Conservation (phyloP, 2,113 vertebrate genomes). For the Brachionichthys hirsutus region DNA sequence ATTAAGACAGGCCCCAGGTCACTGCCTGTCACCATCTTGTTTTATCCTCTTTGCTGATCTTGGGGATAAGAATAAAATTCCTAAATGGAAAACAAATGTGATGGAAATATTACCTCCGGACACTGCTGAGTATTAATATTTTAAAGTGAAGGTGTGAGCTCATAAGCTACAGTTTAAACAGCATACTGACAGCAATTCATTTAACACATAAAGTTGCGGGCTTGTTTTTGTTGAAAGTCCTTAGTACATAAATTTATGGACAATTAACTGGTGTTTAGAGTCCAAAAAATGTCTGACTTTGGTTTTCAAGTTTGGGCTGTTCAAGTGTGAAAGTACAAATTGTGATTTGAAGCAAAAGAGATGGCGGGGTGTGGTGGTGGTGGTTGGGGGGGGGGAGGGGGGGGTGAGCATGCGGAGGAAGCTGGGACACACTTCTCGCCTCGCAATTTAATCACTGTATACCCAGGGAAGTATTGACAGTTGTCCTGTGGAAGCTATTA, state of each 20-base stretch:
- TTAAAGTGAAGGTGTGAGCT: too few relatives aligned
- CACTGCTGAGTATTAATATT: too few relatives aligned
- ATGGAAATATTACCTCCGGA: constrained; percentile 9
- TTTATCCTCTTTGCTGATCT: constrained; percentile 47
- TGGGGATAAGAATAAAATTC: constrained; percentile 38
- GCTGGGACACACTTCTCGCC: constrained; percentile 89
- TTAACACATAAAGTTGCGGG: not conserved
- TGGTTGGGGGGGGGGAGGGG: constrained; percentile 5
- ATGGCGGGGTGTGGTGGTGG: not conserved
- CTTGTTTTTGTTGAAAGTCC: too few relatives aligned
- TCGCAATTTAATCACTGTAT: constrained; percentile 98
- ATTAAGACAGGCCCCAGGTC: constrained; percentile 74
- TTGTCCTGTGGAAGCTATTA: constrained; percentile 99
- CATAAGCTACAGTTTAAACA: too few relatives aligned
- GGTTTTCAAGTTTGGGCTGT: constrained; percentile 44
- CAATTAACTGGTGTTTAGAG: not conserved
- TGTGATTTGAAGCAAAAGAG: constrained; percentile 83
- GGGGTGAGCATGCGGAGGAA: constrained; percentile 85
- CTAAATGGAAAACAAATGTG: constrained; percentile 22
- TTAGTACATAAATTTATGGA: too few relatives aligned
- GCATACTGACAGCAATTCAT: too few relatives aligned
- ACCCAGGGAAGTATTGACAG: constrained; percentile 97
- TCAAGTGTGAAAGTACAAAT: constrained; percentile 86
- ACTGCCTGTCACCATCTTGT: constrained; percentile 66
- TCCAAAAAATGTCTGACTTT: constrained; percentile 42